Conservation (phyloP, 2,888 invertebrate genomes). For the Xiphydria camelus region DNA sequence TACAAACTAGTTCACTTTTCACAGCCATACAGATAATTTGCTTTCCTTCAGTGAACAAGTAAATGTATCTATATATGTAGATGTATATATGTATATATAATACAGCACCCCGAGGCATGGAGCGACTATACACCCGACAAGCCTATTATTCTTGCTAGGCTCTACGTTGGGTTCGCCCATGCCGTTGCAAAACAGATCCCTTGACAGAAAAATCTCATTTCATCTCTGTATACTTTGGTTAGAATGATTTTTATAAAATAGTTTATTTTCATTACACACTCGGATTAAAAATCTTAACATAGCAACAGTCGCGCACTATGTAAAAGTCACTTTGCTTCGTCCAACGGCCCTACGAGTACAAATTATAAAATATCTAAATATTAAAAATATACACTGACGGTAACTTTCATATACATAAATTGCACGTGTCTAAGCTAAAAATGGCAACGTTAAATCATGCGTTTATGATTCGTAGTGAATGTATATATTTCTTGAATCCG, state of each 20-base stretch:
- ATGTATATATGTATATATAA: slow-evolving; percentile 21
- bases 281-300: slow-evolving; percentile 32
- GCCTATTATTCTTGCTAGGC: no score
- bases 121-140: slow-evolving; percentile 6
- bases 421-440: slow-evolving; percentile 45
- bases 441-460: slow-evolving; percentile 49
- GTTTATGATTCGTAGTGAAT: no score
- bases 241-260: slow-evolving; percentile 30
- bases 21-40: slow-evolving; percentile 59
- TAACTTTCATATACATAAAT: slow-evolving; percentile 54
- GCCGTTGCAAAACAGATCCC: slow-evolving; percentile 18
- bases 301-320: slow-evolving; percentile 20
- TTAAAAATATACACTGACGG: slow-evolving; percentile 55
- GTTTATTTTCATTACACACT: slow-evolving; percentile 17
- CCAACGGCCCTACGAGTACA: slow-evolving; percentile 12
- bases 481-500: no score
- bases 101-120: no score
- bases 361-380: slow-evolving; percentile 47
- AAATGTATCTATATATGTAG: slow-evolving; percentile 40
- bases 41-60: slow-evolving; percentile 56
- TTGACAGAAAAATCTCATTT: slow-evolving; percentile 25
- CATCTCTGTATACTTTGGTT: slow-evolving; percentile 44
- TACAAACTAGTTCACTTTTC: slow-evolving; percentile 58
- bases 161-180: slow-evolving; percentile 19
- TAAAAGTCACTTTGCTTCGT: slow-evolving; percentile 12